phyloP scores from a whole-genome alignment of 2,888 invertebrate genomes.

The Halictus ligatus region DNA sequence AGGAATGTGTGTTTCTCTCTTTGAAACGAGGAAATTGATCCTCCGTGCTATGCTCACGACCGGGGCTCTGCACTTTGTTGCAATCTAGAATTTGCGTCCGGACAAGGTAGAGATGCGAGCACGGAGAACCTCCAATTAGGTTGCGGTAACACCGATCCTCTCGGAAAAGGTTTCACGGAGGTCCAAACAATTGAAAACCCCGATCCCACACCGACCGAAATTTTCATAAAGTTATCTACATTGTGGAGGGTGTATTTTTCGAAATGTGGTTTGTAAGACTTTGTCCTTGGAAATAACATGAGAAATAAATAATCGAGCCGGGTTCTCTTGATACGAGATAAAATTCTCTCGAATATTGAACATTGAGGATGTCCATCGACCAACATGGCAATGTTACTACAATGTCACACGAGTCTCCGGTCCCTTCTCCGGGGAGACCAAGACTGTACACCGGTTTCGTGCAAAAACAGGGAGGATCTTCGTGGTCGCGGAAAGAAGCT shows the following conservation, averaged over 20 bases:
- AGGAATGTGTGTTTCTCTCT: slow-evolving; percentile 35
- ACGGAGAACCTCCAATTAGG: background rate
- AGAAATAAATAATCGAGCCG: too few species aligned
- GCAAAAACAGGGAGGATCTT: background rate
- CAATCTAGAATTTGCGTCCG: slow-evolving; percentile 26
- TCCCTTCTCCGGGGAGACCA: background rate
- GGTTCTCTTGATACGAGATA: too few species aligned
- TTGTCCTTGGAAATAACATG: too few species aligned
- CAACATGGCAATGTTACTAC: too few species aligned
- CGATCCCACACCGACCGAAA: background rate
- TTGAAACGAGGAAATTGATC: slow-evolving; percentile 34
- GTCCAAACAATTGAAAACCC: background rate
- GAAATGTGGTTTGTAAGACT: too few species aligned
- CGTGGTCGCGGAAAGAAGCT: background rate
- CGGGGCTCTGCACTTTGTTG: background rate
- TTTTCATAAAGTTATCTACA: background rate
- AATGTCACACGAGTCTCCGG: background rate
- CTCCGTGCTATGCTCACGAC: slow-evolving; percentile 18
- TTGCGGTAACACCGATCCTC: background rate
- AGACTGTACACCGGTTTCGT: background rate
- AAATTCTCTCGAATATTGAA: too few species aligned
- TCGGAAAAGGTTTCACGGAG: background rate
- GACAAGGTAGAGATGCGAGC: background rate
- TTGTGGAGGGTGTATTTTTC: background rate
- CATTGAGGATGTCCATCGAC: too few species aligned